These are phyloP conservation scores for Scomberomorus guttatus DNA, from an alignment of 2,797 vertebrate species.

Conservation along the genomic window DNA sequence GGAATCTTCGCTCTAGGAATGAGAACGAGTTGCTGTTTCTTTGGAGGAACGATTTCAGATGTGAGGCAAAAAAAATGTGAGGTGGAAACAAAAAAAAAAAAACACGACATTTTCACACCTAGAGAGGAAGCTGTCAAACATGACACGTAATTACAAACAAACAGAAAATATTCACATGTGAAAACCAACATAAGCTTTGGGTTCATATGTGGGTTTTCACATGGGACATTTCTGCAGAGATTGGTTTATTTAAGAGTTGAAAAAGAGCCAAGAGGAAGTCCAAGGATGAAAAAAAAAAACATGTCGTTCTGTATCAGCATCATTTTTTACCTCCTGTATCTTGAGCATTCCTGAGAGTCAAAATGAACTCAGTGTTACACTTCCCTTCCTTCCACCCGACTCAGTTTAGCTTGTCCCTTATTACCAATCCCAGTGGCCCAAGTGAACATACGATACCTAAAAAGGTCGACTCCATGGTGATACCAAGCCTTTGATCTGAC, in stretches of 20 bases:
- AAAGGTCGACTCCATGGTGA: conserved; percentile 57
- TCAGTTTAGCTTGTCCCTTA: conserved; percentile 56
- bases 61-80: not conserved
- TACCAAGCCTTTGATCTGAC: conserved; percentile 75
- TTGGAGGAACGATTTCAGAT: not conserved
- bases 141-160: not conserved
- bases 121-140: not conserved
- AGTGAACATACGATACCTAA: conserved; percentile 52
- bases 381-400: conserved; percentile 28
- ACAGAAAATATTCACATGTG: not conserved
- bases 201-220: not conserved
- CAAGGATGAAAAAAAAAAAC: conserved; percentile 6
- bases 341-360: conserved; percentile 46
- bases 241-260: conserved; percentile 12
- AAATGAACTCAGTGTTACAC: conserved; percentile 53
- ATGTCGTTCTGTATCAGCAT: conserved; percentile 22
- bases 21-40: too few species aligned
- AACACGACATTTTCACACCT: not conserved
- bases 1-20: too few species aligned
- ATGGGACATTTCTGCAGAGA: not conserved
- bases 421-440: conserved; percentile 56
- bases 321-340: conserved; percentile 9
- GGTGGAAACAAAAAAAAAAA: not conserved
- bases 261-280: not conserved
- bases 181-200: not conserved